Evolutionary conservation across 2,113 vertebrate genomes (phyloP).

Genomic region (Rhagologus leucostigma): DNA sequence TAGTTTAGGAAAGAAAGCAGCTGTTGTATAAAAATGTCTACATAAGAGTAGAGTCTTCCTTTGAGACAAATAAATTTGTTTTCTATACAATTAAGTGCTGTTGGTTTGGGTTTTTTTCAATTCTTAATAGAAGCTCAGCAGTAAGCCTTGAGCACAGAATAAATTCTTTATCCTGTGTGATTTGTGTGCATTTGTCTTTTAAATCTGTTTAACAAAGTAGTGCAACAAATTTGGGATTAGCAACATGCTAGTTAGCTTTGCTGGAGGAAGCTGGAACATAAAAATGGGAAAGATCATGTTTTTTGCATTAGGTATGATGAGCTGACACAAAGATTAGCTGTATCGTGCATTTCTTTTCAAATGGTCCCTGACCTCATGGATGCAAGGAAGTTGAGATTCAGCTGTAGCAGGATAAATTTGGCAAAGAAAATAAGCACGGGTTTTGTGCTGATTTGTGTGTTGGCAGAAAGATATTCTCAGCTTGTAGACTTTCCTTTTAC

Average conservation of each 20-base stretch:
- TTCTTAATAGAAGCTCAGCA: neutral
- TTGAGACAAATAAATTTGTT: neutral
- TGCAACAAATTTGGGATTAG: constrained; percentile 39
- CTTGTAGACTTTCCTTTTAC: neutral
- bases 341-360: neutral
- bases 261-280: neutral
- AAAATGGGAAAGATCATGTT: neutral
- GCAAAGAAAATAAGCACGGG: neutral
- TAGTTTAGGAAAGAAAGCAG: neutral
- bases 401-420: constrained; percentile 29
- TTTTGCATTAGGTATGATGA: constrained; percentile 9
- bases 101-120: neutral
- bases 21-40: neutral
- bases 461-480: neutral
- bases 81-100: neutral
- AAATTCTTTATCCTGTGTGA: neutral
- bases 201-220: constrained; percentile 30
- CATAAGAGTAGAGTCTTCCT: neutral
- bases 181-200: constrained; percentile 20
- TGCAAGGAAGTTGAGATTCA: constrained; percentile 21
- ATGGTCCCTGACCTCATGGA: neutral
- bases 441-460: neutral
- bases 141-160: constrained; percentile 5
- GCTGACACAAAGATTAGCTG: neutral
- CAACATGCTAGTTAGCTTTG: neutral